Base-by-base conservation (phyloP, 1,140 invertebrate species). In the Lepidurus couesii region DNA sequence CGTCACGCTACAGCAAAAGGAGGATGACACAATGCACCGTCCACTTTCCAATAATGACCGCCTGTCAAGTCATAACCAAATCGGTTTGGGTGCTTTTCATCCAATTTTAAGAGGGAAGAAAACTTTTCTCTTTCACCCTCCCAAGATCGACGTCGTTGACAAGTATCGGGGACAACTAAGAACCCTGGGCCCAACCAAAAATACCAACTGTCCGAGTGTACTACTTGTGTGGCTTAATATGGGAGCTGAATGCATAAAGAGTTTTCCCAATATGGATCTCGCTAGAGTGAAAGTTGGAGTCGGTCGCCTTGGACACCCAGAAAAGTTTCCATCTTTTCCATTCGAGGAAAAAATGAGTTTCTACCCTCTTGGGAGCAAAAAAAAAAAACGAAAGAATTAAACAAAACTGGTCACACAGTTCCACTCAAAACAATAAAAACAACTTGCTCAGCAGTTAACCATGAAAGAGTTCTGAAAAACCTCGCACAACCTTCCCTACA, bases 181-280 rank as follows among this genome's bases (percentile, higher is more conserved):
- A 65, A 65, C 16, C 53, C 21, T 65, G 34, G 34, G 34, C 34
- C 26, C 34, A 34, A 34, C 34, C 34, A 34, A 34, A 34, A 34
- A 34, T 34, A 65, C 16, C 53, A 65, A n/a, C 16, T 65, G 53
- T 34, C 34, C 34, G 4, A 34, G 21, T n/a, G 53, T 13, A 21
- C 53, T 65, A 65, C 53, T 65, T 65, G 53, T 65, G 53, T 65
- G 53, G 53, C 53, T 65, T 65, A 65, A 21, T 65, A 11, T 65
- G 53, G 53, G 53, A 65, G 53, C 53, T 65, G 53, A 65, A 65
- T 65, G 53, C 53, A 65, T 65, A n/a, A 21, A 65, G 16, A 13
- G 21, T 65, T 65, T 65, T 65, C 21, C 53, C 53, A 65, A 65
- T n/a, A n/a, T 65, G 16, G 53, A 21, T n/a, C 21, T 21, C 21